Evolutionary conservation across 2,113 vertebrate genomes (phyloP).

Genomic region (Microtus ochrogaster): DNA sequence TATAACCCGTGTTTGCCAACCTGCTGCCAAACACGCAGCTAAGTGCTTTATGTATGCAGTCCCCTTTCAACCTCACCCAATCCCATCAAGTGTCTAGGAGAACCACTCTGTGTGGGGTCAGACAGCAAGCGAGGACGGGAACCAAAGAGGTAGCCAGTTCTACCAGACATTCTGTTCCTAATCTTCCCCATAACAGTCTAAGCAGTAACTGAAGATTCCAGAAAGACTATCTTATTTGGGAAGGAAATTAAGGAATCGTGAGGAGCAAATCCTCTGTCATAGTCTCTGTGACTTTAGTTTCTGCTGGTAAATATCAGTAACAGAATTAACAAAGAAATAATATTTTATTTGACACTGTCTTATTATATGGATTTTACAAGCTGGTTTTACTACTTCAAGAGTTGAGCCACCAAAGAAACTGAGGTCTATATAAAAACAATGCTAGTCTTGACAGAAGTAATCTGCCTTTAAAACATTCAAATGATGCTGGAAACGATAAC

Average conservation of each 20-base stretch:
- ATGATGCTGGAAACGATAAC: no score
- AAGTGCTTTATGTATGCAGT: neutral
- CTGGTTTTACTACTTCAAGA: neutral
- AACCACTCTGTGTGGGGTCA: neutral
- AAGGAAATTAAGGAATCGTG: constrained; percentile 3
- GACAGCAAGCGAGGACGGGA: neutral
- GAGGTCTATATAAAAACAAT: constrained; percentile 6
- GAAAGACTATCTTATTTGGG: neutral
- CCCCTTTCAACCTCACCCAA: neutral
- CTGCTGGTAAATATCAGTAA: neutral
- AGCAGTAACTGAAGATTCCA: constrained; percentile 1
- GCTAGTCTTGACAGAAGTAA: constrained; percentile 39
- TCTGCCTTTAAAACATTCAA: neutral
- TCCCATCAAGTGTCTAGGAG: neutral
- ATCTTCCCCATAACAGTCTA: neutral
- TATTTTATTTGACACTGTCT: neutral
- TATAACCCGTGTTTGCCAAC: constrained; percentile 15
- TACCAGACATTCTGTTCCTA: neutral
- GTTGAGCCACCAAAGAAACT: neutral
- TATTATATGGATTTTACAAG: neutral
- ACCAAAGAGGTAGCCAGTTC: neutral
- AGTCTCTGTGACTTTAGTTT: neutral
- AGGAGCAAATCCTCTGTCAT: neutral
- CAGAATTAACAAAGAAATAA: neutral
- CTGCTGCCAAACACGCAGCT: neutral